Evolutionary conservation across 2,113 vertebrate species (phyloP), one percentile per base, ranked within the genome.

Genomic region (Oreochromis aureus): DNA sequence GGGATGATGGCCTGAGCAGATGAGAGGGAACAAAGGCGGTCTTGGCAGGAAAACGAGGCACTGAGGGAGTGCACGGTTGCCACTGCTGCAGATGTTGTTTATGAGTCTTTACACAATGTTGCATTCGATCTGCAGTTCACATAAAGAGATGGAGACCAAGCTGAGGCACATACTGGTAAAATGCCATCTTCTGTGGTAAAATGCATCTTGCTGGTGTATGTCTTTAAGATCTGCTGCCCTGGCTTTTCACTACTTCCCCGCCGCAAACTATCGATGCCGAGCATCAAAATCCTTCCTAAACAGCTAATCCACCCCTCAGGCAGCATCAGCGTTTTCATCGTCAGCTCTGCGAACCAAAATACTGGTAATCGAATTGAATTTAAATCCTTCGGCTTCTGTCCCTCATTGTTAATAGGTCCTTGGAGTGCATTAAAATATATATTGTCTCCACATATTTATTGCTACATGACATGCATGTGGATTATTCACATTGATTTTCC

Each of bases 21-120:
- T 89, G 93, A 93, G 91, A 79, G 81, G 54, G 63, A 81, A 76
- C 7, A 88, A 84, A 80, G 89, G 89, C 53, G 56, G 88, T 91
- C 86, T 92, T 94, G 93, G 92, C 93, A 94, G 91, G 81, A 89
- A 87, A 87, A 81, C 19, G 30, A 86, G 87, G 59, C 71, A 27
- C 84, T 86, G 84, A 83, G 85, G 88, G 88, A 89, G 82, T 82
- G 86, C 82, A 81, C 36, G 58, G 78, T 66, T 56, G 86, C 90
- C 69, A 22, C 84, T 83, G 90, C 89, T 91, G 88, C 93, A 94
- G 92, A 95, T 95, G 93, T 87, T 93, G 92, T 95, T 95, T 92
- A 81, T 90, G 66, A 86, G 66, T 63, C 87, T 83, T 91, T 79
- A 83, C 82, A 82, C 86, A 85, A 73, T 54, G 39, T 69, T 88